Evolutionary conservation across 1,140 invertebrate genomes (phyloP), one percentile per base, ranked within the genome.

Genomic region (Camponotus floridanus): DNA sequence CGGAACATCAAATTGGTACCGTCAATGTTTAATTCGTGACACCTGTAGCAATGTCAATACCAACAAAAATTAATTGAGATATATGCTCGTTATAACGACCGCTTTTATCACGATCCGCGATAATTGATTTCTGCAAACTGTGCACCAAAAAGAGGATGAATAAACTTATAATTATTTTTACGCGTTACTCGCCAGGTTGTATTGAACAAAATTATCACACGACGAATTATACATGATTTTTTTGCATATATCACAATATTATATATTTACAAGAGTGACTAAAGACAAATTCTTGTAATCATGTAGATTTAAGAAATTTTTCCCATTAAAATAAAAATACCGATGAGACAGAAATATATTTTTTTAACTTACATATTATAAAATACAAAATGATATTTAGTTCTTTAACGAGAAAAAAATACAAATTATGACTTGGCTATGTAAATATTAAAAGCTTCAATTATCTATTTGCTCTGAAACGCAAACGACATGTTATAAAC

Each of bases 101-200:
- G 48, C 26, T 83, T 86, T 71, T 51, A 73, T 65, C 78, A 57
- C 26, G 59, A 45, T 59, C 18, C 26, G 13, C 67, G 59, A 67
- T 83, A 83, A 73, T 86, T 86, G 78, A 81, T 81, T 57, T n/a
- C 68, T 83, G 26, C 68, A 61, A 83, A 83, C 39, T 45, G 39
- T 9, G 55, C n/a, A n/a, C 39, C 39, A 21, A 45, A 59, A 73
- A 74, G 39, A 45, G 68, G 18, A 83, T 61, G 7, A 83, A 86
- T 81, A 39, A 81, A 65, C 59, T 51, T 73, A 86, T 42, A 73
- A 86, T 74, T 83, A 83, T 83, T 83, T 83, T 83, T 83, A 74
- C 39, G 55, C 51, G 2, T 26, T n/a, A n/a, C 33, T 42, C 39
- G 42, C 18, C 3, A 31, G 15, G 2, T 73, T 70, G 59, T 45